phyloP scores from a whole-genome alignment of 2,888 invertebrate species.

The Drosophila prolongata region DNA sequence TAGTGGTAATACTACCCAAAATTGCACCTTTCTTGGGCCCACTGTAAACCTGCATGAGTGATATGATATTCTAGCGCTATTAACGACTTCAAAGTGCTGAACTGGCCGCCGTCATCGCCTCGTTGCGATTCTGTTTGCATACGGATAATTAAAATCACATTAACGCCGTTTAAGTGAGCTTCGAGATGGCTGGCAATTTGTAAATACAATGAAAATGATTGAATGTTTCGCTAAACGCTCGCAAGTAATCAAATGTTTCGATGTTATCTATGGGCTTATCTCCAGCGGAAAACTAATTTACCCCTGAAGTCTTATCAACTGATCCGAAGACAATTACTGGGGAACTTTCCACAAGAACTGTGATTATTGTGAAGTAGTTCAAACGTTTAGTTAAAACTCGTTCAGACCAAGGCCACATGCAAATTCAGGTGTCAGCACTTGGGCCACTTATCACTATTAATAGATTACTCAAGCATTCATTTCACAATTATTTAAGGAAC shows the following conservation, averaged over 20 bases:
- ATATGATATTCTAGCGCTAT: conserved; percentile 40
- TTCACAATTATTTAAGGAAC: conserved; percentile 27
- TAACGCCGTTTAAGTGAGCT: conserved; percentile 49
- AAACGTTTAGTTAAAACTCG: conserved; percentile 4
- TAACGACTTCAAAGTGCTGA: conserved; percentile 38
- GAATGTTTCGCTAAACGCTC: conserved; percentile 19
- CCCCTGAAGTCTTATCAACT: neutral
- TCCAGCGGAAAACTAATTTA: neutral
- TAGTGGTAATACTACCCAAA: no score
- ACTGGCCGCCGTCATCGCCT: conserved; percentile 27
- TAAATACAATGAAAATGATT: conserved; percentile 27
- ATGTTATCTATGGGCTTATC: conserved; percentile 1
- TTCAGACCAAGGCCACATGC: conserved; percentile 14
- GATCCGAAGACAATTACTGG: neutral
- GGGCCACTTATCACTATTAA: conserved; percentile 5
- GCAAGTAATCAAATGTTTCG: conserved; percentile 1
- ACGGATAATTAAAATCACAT: conserved; percentile 66
- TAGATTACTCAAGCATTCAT: neutral
- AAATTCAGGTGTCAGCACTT: conserved; percentile 17
- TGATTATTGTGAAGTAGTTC: neutral
- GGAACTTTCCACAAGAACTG: conserved; percentile 16
- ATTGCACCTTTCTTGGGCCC: neutral
- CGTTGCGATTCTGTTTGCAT: conserved; percentile 46
- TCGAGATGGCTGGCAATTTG: conserved; percentile 9
- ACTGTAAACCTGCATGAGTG: conserved; percentile 23